A percentile compares a stretch with the other conserved stretches of the same genome.
Conservation (phyloP, 2,888 invertebrate genomes). For the Hipparchia semele region DNA sequence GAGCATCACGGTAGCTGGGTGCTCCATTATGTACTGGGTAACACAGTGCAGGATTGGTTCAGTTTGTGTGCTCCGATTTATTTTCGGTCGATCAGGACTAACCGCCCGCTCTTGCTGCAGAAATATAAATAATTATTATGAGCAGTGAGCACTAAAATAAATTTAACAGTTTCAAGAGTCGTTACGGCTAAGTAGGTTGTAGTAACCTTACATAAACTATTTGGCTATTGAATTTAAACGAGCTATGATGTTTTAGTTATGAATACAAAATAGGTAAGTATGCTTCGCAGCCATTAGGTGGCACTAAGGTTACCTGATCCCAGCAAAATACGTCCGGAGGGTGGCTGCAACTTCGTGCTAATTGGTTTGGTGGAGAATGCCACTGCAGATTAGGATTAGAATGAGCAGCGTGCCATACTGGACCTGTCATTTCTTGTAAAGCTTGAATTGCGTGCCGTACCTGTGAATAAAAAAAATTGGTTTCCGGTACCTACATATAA, state of each 20-base stretch:
- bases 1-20: slow-evolving; percentile 88
- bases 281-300: not conserved
- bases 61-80: slow-evolving; percentile 83
- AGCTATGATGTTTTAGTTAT: no score
- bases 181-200: not conserved
- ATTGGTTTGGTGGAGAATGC: slow-evolving; percentile 79
- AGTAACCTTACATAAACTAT: not conserved
- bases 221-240: not conserved
- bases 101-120: slow-evolving; percentile 69
- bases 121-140: slow-evolving; percentile 19
- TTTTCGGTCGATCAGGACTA: slow-evolving; percentile 70
- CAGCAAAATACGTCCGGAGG: slow-evolving; percentile 93
- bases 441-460: slow-evolving; percentile 93
- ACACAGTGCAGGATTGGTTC: slow-evolving; percentile 84
- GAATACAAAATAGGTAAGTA: no score
- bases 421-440: slow-evolving; percentile 90
- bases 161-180: slow-evolving; percentile 16
- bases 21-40: slow-evolving; percentile 86
- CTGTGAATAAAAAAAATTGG: slow-evolving; percentile 59
- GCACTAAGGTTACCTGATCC: slow-evolving; percentile 75
- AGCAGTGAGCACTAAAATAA: slow-evolving; percentile 24
- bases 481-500: not conserved
- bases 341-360: slow-evolving; percentile 92
- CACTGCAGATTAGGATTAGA: slow-evolving; percentile 91
- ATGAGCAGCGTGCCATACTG: slow-evolving; percentile 88